Base-by-base conservation (phyloP, 2,113 vertebrate genomes). In the Cardinalis cardinalis region DNA sequence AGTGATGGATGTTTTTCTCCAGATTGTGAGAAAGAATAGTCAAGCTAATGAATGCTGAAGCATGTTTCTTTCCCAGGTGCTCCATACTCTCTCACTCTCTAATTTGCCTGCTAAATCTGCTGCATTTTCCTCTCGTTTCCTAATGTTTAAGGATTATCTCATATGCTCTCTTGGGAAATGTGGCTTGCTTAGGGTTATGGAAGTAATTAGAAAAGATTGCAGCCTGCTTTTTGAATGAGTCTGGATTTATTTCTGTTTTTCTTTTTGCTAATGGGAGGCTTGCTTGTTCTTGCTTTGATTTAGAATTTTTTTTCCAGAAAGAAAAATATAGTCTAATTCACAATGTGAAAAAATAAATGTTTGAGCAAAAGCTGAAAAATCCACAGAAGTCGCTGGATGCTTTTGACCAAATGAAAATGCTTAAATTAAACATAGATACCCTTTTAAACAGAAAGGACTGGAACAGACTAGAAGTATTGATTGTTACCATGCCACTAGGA, bases 111-210 rank as follows among this genome's bases (percentile, higher is more conserved):
- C 49, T 91, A 90, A 89, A 89, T 90, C 72, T 92, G 60, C 58
- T 92, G 55, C 68, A 51, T 88, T 95, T 96, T 93, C 83, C 19
- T 3, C 61, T 43, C 0, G 0, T 94, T 92, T 87, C 71, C 80
- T 96, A 88, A 92, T 83, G 90, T 81, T 85, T 90, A 90, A 87
- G 74, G 84, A 90, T 95, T 93, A 92, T 95, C 70, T 90, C 38
- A 52, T 80, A 51, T 91, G 52, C n/a, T 94, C 31, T 88, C 49
- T 61, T 63, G 56, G 77, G 83, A 90, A 92, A 89, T 84, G 83
- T 43, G 55, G 32, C 44, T 96, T 93, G 48, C 80, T 78, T 82
- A 74, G 78, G 43, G 51, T 80, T 94, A 81, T 72, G 93, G 91
- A 96, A 95, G 88, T 80, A 94, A 90, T 95, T 94, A 95, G 60